Evolutionary conservation across 1,140 invertebrate genomes (phyloP), one percentile per base, ranked within the genome.

Genomic region (Pissodes strobi): DNA sequence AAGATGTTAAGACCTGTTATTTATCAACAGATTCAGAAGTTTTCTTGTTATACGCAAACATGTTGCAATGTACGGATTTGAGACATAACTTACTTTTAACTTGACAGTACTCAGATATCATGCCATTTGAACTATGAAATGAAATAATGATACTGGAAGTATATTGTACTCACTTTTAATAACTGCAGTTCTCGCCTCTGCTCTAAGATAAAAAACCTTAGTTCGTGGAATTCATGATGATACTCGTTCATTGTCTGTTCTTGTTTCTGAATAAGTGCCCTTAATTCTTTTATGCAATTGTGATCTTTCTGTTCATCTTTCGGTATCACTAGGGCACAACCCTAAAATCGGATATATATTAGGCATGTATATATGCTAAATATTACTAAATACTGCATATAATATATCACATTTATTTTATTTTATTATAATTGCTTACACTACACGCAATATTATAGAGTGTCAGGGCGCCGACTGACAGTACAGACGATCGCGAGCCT

Each of bases 291-390:
- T 4, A 97, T 89, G 78, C 95, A 98, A 74, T 97, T 97, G 74
- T 98, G 95, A 70, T 94, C 91, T 77, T 92, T 92, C 0, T 97
- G 77, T 79, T 97, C 94, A 81, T 97, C 94, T 81, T 96, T 97
- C 19, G 95, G 94, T 72, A 97, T 92, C 51, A 96, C 88, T 18
- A 96, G 82, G 37, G 93, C 94, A 78, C 95, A 98, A 3, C 95
- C 95, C 63, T 60, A 9, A 17, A 53, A 41, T n/a, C n/a, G 30
- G 2, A 49, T 27, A 23, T 19, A 5, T 19, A 17, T 46, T 8
- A 3, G 4, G 5, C 15, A 30, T 6, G 4, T 30, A 30, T 30
- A 30, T 30, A 30, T 12, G 4, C 27, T 6, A 30, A 30, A 30
- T 30, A 30, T 30, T 30, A 30, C 27, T 30, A 12, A 30, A 12